Evolutionary conservation across 2,797 vertebrate species (phyloP).

Genomic region (Hippoglossus hippoglossus): DNA sequence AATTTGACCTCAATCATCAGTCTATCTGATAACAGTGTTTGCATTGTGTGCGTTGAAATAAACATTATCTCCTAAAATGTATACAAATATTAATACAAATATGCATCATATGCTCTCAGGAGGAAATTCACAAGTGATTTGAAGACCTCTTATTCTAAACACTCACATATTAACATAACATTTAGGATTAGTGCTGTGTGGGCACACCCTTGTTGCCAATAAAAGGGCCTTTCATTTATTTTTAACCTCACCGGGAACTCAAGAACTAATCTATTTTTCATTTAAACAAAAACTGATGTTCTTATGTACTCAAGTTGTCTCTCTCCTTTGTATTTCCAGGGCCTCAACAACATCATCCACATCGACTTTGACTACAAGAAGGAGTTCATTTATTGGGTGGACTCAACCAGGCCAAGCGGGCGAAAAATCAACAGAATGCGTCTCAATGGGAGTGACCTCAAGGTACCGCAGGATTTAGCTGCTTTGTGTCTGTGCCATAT

Average conservation of each 20-base stretch:
- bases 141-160: neutral
- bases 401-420: slow-evolving; percentile 96
- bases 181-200: neutral
- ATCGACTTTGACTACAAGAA: slow-evolving; percentile 99
- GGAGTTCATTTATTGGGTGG: slow-evolving; percentile 99
- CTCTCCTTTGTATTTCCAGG: slow-evolving; percentile 78
- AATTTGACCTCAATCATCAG: neutral
- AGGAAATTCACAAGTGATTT: neutral
- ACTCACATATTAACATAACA: neutral
- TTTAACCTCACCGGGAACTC: neutral
- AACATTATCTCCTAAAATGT: neutral
- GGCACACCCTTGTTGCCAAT: neutral
- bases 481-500: slow-evolving; percentile 23
- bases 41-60: neutral
- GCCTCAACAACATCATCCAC: slow-evolving; percentile 97
- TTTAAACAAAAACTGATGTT: neutral
- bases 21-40: neutral
- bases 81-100: neutral
- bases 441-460: slow-evolving; percentile 95
- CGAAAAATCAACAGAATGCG: slow-evolving; percentile 97
- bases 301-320: no score
- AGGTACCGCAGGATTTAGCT: slow-evolving; percentile 83
- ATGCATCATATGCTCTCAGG: neutral
- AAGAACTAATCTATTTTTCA: neutral
- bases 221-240: neutral